These are phyloP conservation scores for Rhabdomys pumilio DNA, from an alignment of 2,797 vertebrate species.

Conservation along the genomic window DNA sequence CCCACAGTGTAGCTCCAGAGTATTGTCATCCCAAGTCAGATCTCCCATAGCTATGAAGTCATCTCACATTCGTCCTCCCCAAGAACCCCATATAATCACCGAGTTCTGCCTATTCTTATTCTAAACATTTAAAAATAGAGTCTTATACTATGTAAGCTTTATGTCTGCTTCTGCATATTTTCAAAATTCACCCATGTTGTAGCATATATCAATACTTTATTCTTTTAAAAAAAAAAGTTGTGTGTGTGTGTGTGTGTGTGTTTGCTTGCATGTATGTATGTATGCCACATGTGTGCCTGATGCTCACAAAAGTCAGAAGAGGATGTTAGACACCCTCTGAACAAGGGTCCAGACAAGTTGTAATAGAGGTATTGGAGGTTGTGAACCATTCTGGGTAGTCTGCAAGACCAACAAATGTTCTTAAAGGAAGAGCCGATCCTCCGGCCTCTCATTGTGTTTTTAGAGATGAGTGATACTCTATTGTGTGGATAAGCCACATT, in stretches of 20 bases:
- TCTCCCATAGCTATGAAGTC: background rate
- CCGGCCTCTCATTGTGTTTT: background rate
- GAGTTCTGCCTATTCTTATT: background rate
- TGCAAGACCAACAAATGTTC: background rate
- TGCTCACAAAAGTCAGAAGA: background rate
- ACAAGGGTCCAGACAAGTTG: background rate
- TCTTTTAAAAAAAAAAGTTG: background rate
- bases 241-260: background rate
- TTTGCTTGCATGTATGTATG: background rate
- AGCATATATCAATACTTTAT: slow-evolving; percentile 1
- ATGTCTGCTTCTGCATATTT: slow-evolving; percentile 10
- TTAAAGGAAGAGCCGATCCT: background rate
- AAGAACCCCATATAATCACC: background rate
- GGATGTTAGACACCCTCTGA: background rate
- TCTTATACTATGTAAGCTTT: background rate
- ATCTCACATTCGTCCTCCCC: background rate
- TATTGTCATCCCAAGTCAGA: background rate
- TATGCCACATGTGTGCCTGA: background rate
- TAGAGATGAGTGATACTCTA: background rate
- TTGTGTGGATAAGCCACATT: background rate
- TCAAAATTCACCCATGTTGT: slow-evolving; percentile 3
- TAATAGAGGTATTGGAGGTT: background rate
- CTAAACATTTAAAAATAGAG: background rate
- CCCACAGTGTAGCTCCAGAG: background rate
- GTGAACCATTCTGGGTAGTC: background rate